Conservation (phyloP, 2,797 vertebrate species). For the Brachyalestes nurse region DNA sequence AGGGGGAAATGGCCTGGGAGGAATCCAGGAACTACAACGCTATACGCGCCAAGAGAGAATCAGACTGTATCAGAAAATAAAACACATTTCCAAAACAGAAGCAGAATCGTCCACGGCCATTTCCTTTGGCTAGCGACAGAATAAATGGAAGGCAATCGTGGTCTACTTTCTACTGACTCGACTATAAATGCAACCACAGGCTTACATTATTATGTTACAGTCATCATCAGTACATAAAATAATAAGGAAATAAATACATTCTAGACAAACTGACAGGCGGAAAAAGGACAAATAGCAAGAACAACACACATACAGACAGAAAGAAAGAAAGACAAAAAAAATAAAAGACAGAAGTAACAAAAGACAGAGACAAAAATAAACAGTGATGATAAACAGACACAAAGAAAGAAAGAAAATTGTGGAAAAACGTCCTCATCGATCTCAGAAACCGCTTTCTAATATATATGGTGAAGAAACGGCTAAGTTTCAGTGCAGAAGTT, state of each 20-base stretch:
- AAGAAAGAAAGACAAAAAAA: not conserved
- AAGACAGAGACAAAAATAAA: not conserved
- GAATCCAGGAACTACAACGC: slow-evolving; percentile 10
- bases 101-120: not conserved
- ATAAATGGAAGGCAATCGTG: slow-evolving; percentile 29
- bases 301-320: not conserved
- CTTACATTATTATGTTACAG: not conserved
- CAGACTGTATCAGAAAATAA: not conserved
- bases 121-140: slow-evolving; percentile 16
- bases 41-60: slow-evolving; percentile 4
- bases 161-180: not conserved
- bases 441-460: not conserved
- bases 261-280: not conserved
- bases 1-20: not conserved
- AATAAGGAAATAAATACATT: not conserved
- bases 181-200: not conserved
- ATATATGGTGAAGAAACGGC: not conserved
- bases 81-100: slow-evolving; percentile 29
- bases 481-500: slow-evolving; percentile 8
- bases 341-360: not conserved
- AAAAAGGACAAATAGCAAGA: not conserved
- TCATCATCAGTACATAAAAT: not conserved
- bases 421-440: not conserved
- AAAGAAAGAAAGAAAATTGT: not conserved
- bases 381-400: not conserved